Base-by-base conservation (phyloP, 2,797 vertebrate genomes). In the Heliangelus exortis region DNA sequence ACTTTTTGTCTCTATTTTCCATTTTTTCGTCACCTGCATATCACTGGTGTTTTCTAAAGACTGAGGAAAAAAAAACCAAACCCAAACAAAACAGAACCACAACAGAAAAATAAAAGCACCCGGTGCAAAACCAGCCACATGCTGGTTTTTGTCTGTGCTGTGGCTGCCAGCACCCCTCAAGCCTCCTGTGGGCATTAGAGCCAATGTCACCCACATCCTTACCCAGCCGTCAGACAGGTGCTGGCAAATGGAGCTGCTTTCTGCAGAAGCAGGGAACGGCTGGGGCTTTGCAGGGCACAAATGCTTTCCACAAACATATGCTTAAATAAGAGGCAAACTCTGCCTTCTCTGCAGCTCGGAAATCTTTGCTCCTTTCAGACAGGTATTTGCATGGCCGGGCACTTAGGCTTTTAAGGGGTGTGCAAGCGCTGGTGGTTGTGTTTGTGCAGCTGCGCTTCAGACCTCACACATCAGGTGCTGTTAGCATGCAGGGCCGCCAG, bases 321-420 rank as follows among this genome's bases (percentile, higher is more conserved):
- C n/a, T 89, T 74, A 72, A 94, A 80, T 58, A 69, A 63, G 62
- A 87, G 90, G 53, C 41, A 89, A 74, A 74, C 73, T 61, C 78
- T 83, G 75, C 61, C 75, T 73, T 77, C 93, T 90, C 85, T 62
- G 73, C 58, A 82, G 69, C 5, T 1, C 23, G 78, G 55, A 19
- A 75, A 34, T 47, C 89, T 33, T 26, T 75, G 55, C 33, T 93
- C 19, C 39, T 89, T 78, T 92, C 67, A 80, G 79, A 48, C 69
- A 87, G 91, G 63, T 92, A 80, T 84, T 94, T 87, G 82, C 62
- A 91, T 76, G 95, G 43, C 76, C 1, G 3, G 66, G 54, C 1
- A 4, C 59, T 77, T 55, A 5, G 0, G 15, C 69, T 95, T 93
- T 75, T 50, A 36, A 69, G 85, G 71, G 34, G 39, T 43, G n/a